Evolutionary conservation across 2,113 vertebrate species (phyloP).

Genomic region (Probosciger aterrimus): DNA sequence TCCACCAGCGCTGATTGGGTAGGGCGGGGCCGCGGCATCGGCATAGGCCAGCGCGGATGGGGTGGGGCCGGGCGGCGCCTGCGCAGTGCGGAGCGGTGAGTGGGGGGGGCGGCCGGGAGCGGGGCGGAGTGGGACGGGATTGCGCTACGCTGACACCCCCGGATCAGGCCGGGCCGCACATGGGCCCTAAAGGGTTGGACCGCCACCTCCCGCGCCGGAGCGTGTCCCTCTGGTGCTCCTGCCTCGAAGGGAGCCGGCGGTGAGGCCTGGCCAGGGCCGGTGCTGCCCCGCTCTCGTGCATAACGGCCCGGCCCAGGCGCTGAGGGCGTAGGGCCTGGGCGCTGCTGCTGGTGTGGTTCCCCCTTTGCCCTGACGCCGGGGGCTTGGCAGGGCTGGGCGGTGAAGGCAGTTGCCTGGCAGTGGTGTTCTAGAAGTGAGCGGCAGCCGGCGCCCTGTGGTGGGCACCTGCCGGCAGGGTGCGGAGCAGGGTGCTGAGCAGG

Average conservation of each 20-base stretch:
- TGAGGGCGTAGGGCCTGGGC: background rate
- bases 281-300: background rate
- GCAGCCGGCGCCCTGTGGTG: too few species aligned
- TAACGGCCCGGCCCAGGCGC: background rate
- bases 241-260: background rate
- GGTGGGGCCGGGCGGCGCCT: background rate
- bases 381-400: background rate
- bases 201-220: accelerated
- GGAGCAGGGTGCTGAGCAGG: too few species aligned
- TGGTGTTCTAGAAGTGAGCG: too few species aligned
- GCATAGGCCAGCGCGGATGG: background rate
- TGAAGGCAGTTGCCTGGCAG: accelerated
- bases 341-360: background rate
- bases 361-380: background rate
- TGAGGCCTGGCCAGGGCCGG: background rate
- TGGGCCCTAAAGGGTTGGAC: too few species aligned
- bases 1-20: background rate
- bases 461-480: accelerated
- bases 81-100: conserved; percentile 26
- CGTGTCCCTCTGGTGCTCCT: too few species aligned
- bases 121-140: accelerated
- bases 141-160: accelerated
- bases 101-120: background rate
- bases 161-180: too few species aligned
- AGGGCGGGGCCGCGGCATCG: too few species aligned